These are phyloP conservation scores for Pantelozetes paolii DNA, from an alignment of 2,888 invertebrate genomes.

Conservation along the genomic window DNA sequence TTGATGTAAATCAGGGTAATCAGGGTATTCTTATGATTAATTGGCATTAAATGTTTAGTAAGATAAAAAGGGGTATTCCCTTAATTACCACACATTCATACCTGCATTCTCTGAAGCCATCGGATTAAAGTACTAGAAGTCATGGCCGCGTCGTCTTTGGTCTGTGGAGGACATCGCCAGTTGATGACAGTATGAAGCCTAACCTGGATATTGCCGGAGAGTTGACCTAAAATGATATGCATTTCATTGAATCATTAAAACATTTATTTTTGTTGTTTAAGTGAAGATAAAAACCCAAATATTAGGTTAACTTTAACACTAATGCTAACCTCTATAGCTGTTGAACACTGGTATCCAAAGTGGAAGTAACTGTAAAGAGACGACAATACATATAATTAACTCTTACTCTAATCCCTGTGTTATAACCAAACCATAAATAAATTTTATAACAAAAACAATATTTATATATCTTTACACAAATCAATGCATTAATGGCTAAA, in stretches of 20 bases:
- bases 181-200: conserved; percentile 83
- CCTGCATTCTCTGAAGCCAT: conserved; percentile 87
- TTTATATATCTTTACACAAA: conserved; percentile 3
- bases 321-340: conserved; percentile 77
- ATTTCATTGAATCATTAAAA: neutral
- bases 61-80: too few relatives aligned
- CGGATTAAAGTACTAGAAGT: conserved; percentile 57
- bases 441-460: too few relatives aligned
- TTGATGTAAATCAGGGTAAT: too few relatives aligned
- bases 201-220: conserved; percentile 80
- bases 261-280: too few relatives aligned
- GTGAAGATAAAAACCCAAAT: too few relatives aligned
- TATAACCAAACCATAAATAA: too few relatives aligned
- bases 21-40: too few relatives aligned
- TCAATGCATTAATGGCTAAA: conserved; percentile 5
- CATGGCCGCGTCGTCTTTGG: conserved; percentile 51
- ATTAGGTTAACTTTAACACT: conserved; percentile 44
- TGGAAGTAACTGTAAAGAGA: conserved; percentile 63
- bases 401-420: too few relatives aligned
- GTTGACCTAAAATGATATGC: conserved; percentile 56
- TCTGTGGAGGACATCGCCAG: conserved; percentile 62
- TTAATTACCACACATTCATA: conserved; percentile 54
- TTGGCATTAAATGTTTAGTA: too few relatives aligned
- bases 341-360: conserved; percentile 94
- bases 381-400: neutral